phyloP scores from a whole-genome alignment of 2,797 vertebrate species.

The Liasis olivaceus region DNA sequence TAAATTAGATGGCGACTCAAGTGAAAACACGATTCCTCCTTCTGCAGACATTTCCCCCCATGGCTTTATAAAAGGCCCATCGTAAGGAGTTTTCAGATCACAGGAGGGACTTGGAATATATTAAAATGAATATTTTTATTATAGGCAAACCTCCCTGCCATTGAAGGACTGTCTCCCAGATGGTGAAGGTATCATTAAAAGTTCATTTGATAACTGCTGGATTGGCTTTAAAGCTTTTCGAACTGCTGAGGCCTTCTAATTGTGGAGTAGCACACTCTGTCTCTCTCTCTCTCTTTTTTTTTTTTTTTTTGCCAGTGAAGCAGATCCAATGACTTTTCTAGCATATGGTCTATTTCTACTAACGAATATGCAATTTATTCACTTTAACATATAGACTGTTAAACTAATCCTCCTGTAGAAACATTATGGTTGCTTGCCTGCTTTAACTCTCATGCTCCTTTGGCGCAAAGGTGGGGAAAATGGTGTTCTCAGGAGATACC shows the following conservation, averaged over 20 bases:
- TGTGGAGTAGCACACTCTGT: slow-evolving; percentile 47
- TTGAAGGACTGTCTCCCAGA: slow-evolving; percentile 68
- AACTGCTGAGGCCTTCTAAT: slow-evolving; percentile 72
- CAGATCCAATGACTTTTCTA: slow-evolving; percentile 59
- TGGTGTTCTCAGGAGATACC: slow-evolving; percentile 34
- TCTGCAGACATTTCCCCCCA: background rate
- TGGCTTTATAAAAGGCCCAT: slow-evolving; percentile 33
- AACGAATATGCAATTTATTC: slow-evolving; percentile 64
- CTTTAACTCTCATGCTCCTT: slow-evolving; percentile 37
- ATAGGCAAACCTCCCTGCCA: slow-evolving; percentile 58
- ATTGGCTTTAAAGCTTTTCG: slow-evolving; percentile 69
- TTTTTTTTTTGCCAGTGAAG: slow-evolving; percentile 72
- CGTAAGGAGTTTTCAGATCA: slow-evolving; percentile 41
- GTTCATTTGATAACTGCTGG: slow-evolving; percentile 73
- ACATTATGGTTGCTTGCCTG: slow-evolving; percentile 42
- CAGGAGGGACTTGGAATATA: slow-evolving; percentile 52
- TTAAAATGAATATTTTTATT: slow-evolving; percentile 58
- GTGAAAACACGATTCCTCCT: background rate
- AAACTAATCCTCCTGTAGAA: slow-evolving; percentile 56
- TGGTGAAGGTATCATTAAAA: slow-evolving; percentile 75
- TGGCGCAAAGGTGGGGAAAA: background rate
- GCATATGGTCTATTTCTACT: slow-evolving; percentile 56
- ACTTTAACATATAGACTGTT: slow-evolving; percentile 49
- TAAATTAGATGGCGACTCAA: slow-evolving; percentile 3
- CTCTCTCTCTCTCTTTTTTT: slow-evolving; percentile 28